phyloP scores from a whole-genome alignment of 2,888 invertebrate genomes.

The Caenorhabditis zanzibari region DNA sequence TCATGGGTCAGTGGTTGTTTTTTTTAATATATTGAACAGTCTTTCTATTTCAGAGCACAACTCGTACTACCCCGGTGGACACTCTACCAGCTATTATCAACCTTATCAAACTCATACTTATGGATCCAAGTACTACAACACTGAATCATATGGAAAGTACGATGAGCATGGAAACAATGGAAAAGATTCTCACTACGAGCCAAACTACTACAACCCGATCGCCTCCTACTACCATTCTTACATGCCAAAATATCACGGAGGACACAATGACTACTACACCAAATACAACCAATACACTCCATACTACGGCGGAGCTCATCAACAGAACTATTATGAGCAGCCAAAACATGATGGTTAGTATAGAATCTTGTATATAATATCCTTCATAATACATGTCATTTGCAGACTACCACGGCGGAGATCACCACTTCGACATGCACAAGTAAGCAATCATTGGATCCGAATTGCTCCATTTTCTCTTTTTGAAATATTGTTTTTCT shows the following conservation, averaged over 20 bases:
- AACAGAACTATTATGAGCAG: constrained; percentile 49
- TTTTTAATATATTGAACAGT: constrained; percentile 8
- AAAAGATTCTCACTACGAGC: constrained; percentile 52
- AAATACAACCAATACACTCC: constrained; percentile 59
- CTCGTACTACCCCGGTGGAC: constrained; percentile 63
- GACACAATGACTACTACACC: constrained; percentile 54
- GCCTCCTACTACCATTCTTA: constrained; percentile 61
- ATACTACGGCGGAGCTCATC: constrained; percentile 52
- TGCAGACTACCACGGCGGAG: constrained; percentile 56
- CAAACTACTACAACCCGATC: constrained; percentile 56
- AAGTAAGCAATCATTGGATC: constrained; percentile 13
- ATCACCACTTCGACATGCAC: constrained; percentile 55
- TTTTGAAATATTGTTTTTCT: constrained; percentile 1
- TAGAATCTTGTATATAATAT: not conserved
- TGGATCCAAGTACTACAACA: constrained; percentile 64
- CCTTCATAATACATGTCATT: not conserved
- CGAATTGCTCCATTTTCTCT: not conserved
- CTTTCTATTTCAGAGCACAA: constrained; percentile 50
- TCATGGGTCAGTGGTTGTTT: constrained; percentile 38
- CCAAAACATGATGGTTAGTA: constrained; percentile 55
- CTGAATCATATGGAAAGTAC: constrained; percentile 64
- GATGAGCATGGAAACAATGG: constrained; percentile 55
- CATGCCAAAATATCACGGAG: constrained; percentile 63
- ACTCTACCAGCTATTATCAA: constrained; percentile 56
- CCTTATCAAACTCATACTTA: constrained; percentile 59